phyloP scores from a whole-genome alignment of 2,888 invertebrate species.

The Cheilosia vernalis region DNA sequence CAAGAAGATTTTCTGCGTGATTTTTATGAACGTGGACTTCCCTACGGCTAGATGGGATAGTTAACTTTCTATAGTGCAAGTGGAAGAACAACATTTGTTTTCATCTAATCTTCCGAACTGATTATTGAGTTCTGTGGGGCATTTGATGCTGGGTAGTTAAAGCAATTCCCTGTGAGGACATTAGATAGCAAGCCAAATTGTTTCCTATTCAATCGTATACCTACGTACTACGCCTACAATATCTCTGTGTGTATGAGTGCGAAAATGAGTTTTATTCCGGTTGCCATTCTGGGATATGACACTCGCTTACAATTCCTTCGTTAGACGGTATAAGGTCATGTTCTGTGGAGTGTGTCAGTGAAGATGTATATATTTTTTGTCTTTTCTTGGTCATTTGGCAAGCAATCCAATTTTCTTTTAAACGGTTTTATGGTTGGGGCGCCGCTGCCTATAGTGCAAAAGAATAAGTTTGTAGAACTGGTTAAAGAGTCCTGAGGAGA shows the following conservation, averaged over 20 bases:
- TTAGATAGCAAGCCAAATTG: slow-evolving; percentile 57
- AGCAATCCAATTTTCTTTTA: slow-evolving; percentile 70
- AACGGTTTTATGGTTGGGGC: slow-evolving; percentile 31
- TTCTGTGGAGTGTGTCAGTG: not conserved
- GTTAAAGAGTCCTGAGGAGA: slow-evolving; percentile 32
- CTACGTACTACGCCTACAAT: slow-evolving; percentile 2
- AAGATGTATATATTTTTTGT: slow-evolving; percentile 56
- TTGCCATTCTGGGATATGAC: slow-evolving; percentile 58
- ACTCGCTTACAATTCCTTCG: slow-evolving; percentile 53
- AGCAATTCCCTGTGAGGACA: slow-evolving; percentile 38
- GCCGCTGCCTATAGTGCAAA: slow-evolving; percentile 34
- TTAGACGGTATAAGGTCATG: slow-evolving; percentile 27
- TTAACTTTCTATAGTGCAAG: slow-evolving; percentile 25
- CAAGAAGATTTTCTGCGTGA: not conserved
- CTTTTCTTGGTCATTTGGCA: slow-evolving; percentile 52
- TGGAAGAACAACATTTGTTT: slow-evolving; percentile 51
- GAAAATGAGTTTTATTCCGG: slow-evolving; percentile 65
- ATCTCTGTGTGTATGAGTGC: not conserved
- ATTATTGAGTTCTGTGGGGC: slow-evolving; percentile 37
- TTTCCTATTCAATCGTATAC: slow-evolving; percentile 53
- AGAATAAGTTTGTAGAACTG: slow-evolving; percentile 26
- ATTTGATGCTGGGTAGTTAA: slow-evolving; percentile 44
- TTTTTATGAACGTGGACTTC: not conserved
- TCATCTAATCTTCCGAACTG: slow-evolving; percentile 56
- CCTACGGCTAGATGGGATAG: not conserved